Base-by-base conservation (phyloP, 2,113 vertebrate species). In the Ptychochromis oligacanthus region DNA sequence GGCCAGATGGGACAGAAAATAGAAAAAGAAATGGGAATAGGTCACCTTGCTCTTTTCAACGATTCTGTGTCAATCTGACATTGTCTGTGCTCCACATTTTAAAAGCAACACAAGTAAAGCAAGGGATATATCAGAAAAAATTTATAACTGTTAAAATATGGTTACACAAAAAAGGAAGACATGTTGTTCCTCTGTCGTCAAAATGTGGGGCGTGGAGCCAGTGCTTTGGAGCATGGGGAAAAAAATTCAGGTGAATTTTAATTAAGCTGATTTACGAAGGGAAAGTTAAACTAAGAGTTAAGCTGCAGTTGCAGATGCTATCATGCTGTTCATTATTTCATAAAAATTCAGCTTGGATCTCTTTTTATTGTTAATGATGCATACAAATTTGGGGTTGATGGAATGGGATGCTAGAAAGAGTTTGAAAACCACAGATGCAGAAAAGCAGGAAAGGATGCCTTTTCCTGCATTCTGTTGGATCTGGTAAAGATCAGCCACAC, bases 1-100 rank as follows among this genome's bases (percentile, higher is more conserved):
- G n/a, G 59, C 59, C 28, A 82, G 54, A 36, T 76, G 18, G 59
- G 55, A 67, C 2, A 1, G 17, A 52, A 52, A 80, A 65, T 54
- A 43, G 57, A 40, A 22, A 22, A 62, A 1, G 1, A 75, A 72
- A 79, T 54, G 24, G 62, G 46, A 85, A 56, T 80, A 31, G 43
- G 54, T 81, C 38, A 20, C 52, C n/a, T 78, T 65, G 2, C 40
- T 56, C 55, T 77, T 54, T 74, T 36, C 0, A 12, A 12, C 54
- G 40, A 18, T 13, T 57, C 28, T 17, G 13, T 65, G 40, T 78
- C 84, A 56, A 20, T n/a, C 20, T 79, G 54, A 80, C 72, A 12
- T 60, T 18, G 59, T 49, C 5, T 79, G 5, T 13, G 5, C 17
- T 10, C 2, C 52, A 65, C 12, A 57, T 74, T 62, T 49, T 34